phyloP scores from a whole-genome alignment of 2,113 vertebrate species.

The Thalassarche chlororhynchos region DNA sequence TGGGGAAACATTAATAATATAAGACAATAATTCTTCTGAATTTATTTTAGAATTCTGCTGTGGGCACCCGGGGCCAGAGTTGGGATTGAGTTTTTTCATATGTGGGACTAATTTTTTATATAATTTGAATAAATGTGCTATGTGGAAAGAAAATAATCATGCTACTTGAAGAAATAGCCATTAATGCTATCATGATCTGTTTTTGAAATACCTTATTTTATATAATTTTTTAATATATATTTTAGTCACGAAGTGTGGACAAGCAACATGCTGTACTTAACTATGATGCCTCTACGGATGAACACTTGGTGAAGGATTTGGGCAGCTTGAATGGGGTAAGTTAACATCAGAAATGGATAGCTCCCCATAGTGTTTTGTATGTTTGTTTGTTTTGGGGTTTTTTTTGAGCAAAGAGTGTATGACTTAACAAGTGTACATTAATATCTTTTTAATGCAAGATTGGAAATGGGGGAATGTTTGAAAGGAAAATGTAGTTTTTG shows the following conservation, averaged over 20 bases:
- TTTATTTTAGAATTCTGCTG: not conserved
- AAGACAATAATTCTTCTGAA: not conserved
- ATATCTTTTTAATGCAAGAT: not conserved
- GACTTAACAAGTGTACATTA: not conserved
- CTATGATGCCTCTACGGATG: slow-evolving; percentile 88
- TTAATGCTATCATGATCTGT: not conserved
- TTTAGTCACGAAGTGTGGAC: slow-evolving; percentile 96
- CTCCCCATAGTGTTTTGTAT: not conserved
- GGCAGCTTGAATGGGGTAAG: slow-evolving; percentile 98
- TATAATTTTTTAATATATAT: not conserved
- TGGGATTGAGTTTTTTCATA: not conserved
- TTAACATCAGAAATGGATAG: not conserved
- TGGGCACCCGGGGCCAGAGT: not conserved
- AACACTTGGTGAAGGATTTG: slow-evolving; percentile 96
- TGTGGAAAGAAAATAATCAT: not conserved
- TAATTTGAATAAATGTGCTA: not conserved
- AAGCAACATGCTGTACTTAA: slow-evolving; percentile 98
- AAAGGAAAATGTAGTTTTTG: not conserved
- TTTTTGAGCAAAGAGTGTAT: not conserved
- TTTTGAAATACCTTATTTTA: not conserved
- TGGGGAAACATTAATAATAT: not conserved
- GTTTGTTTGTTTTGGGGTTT: not conserved
- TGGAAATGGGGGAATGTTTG: not conserved
- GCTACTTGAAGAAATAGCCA: not conserved
- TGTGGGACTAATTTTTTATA: not conserved